Evolutionary conservation across 2,797 vertebrate genomes (phyloP).

Genomic region (Austrolebias charrua): DNA sequence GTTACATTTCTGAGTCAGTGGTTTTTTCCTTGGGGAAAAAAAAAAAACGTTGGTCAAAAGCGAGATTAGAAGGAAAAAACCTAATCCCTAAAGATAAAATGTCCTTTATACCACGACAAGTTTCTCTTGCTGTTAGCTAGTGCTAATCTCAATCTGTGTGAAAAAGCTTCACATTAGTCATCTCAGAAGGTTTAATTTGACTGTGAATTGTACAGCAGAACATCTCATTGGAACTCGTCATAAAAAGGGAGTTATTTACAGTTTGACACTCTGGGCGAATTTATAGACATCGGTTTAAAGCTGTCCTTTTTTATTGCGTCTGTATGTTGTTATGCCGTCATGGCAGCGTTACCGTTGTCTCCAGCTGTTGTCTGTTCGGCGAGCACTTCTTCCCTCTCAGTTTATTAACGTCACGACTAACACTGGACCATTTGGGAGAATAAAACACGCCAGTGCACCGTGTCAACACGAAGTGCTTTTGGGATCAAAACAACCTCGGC

Average conservation of each 20-base stretch:
- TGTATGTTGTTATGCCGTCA: constrained; percentile 44
- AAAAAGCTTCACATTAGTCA: constrained; percentile 52
- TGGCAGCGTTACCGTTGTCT: constrained; percentile 48
- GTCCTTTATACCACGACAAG: not conserved
- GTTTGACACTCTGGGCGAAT: constrained; percentile 23
- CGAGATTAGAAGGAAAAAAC: constrained; percentile 6
- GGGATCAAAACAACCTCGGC: constrained; percentile 70
- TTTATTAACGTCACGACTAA: constrained; percentile 60
- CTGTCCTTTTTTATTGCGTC: constrained; percentile 16
- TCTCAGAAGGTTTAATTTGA: constrained; percentile 62
- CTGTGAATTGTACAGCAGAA: constrained; percentile 60
- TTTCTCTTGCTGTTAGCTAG: constrained; percentile 28
- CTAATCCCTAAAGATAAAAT: constrained; percentile 42
- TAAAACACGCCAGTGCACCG: constrained; percentile 56
- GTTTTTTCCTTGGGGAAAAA: constrained; percentile 22
- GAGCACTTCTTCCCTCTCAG: constrained; percentile 51
- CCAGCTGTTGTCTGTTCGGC: constrained; percentile 63
- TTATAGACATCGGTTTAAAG: constrained; percentile 39
- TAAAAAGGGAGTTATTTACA: constrained; percentile 45
- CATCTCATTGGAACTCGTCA: constrained; percentile 45
- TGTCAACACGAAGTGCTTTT: constrained; percentile 57
- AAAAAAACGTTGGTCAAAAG: constrained; percentile 10
- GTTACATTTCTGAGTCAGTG: constrained; percentile 29
- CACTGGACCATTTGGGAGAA: constrained; percentile 59
- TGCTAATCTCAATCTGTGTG: constrained; percentile 50